Conservation (phyloP, 2,113 vertebrate genomes). For the Boleophthalmus pectinirostris region DNA sequence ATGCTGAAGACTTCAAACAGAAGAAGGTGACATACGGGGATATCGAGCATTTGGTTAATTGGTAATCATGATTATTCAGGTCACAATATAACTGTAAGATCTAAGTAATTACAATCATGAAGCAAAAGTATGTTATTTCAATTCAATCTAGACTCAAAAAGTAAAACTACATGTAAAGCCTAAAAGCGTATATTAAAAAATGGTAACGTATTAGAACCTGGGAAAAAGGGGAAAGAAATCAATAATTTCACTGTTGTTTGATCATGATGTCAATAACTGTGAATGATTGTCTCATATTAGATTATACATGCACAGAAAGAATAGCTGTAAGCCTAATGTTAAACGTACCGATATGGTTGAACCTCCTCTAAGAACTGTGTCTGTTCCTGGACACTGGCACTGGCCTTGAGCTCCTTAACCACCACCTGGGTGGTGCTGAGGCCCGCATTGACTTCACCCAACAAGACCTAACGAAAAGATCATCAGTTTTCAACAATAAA, state of each 20-base stretch:
- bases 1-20: slow-evolving; percentile 88
- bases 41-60: no score
- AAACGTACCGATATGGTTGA: slow-evolving; percentile 87
- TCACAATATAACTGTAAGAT: no score
- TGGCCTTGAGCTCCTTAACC: slow-evolving; percentile 94
- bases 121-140: no score
- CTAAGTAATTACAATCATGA: no score
- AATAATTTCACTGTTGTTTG: no score
- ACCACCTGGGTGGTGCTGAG: slow-evolving; percentile 89
- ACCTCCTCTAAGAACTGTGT: slow-evolving; percentile 94
- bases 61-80: no score
- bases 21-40: not conserved
- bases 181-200: no score
- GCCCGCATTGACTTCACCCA: slow-evolving; percentile 91
- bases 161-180: no score
- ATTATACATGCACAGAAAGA: not conserved
- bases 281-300: not conserved
- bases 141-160: no score
- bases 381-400: slow-evolving; percentile 93
- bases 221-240: no score
- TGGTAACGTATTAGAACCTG: no score
- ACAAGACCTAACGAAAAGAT: slow-evolving; percentile 81
- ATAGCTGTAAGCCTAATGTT: not conserved
- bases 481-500: not conserved
- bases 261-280: not conserved